Evolutionary conservation across 2,888 invertebrate species (phyloP).

Genomic region (Clepsis dumicolana): DNA sequence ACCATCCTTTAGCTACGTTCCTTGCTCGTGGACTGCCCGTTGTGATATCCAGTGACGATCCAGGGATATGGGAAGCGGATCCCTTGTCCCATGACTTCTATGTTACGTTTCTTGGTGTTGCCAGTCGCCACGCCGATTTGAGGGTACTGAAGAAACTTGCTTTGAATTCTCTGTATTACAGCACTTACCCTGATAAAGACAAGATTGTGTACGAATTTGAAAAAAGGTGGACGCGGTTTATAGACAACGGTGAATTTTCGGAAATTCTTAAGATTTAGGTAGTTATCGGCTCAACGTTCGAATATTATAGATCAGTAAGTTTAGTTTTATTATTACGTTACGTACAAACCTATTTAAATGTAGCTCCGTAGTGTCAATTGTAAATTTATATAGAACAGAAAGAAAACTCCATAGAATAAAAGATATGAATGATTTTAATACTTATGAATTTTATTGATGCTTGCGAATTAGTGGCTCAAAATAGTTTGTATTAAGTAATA

Average conservation of each 20-base stretch:
- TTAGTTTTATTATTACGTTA: not conserved
- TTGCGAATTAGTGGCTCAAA: no score
- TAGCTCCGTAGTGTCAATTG: not conserved
- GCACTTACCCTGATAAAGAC: conserved; percentile 82
- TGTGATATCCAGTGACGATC: conserved; percentile 92
- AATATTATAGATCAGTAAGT: not conserved
- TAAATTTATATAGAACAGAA: no score
- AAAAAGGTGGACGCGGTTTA: conserved; percentile 74
- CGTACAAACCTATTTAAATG: not conserved
- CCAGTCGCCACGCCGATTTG: conserved; percentile 89
- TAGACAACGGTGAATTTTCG: conserved; percentile 56
- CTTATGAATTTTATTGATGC: no score
- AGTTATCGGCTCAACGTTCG: not conserved
- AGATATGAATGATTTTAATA: no score
- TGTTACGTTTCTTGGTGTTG: conserved; percentile 91
- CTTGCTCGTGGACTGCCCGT: conserved; percentile 90
- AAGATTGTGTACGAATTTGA: conserved; percentile 71
- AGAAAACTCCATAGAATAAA: no score
- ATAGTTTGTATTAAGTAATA: no score
- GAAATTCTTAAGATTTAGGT: conserved; percentile 24
- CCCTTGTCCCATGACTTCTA: conserved; percentile 93
- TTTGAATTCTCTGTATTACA: conserved; percentile 90
- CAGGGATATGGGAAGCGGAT: conserved; percentile 91
- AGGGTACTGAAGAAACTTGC: conserved; percentile 91
- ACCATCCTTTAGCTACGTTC: conserved; percentile 90